A percentile compares a stretch with the other conserved stretches of the same genome.
These are phyloP conservation scores for Erebia palarica DNA, from an alignment of 2,888 invertebrate species.

Conservation along the genomic window DNA sequence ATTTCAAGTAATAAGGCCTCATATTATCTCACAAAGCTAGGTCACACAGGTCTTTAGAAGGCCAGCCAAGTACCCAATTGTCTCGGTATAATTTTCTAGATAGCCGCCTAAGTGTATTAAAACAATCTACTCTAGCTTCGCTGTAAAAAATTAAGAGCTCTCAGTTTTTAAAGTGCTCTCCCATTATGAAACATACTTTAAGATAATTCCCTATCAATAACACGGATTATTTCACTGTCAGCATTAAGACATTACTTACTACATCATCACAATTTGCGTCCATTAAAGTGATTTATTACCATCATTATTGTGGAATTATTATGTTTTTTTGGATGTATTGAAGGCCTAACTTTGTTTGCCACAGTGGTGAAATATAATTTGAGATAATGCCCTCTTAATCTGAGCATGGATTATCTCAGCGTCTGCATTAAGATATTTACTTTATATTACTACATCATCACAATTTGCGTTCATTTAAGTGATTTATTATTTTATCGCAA, in stretches of 20 bases:
- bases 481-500: not conserved
- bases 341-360: no score
- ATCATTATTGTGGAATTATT: not conserved
- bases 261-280: not conserved
- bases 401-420: not conserved
- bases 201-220: no score
- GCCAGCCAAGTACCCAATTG: not conserved
- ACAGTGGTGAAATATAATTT: no score
- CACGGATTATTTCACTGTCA: not conserved
- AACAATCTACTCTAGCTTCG: constrained; percentile 1
- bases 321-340: no score
- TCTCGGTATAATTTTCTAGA: constrained; percentile 6
- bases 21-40: no score
- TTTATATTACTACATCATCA: not conserved
- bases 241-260: not conserved
- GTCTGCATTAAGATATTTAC: not conserved
- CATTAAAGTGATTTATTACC: not conserved
- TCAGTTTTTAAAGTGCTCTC: not conserved
- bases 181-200: constrained; percentile 1
- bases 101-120: not conserved
- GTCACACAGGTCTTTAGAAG: not conserved
- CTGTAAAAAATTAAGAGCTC: constrained; percentile 3
- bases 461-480: not conserved
- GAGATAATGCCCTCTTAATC: not conserved
- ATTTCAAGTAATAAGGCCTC: no score